Percentiles rank a stretch among this genome's conserved stretches.
These are phyloP conservation scores for Montipora efflorescens DNA, from an alignment of 64 coral and sea anemone species.

Conservation along the genomic window DNA sequence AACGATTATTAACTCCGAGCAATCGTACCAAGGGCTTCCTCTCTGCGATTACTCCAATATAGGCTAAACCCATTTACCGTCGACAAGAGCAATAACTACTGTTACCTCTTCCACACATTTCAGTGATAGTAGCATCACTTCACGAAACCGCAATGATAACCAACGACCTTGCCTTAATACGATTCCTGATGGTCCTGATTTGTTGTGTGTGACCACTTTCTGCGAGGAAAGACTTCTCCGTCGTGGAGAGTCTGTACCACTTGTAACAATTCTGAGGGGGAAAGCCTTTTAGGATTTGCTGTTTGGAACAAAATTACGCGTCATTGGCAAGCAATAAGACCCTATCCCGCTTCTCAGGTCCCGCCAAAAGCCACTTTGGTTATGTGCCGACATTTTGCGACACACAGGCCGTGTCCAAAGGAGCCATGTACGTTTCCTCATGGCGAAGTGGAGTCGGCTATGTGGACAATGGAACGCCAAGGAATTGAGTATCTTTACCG, in stretches of 20 bases:
- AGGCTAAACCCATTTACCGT: no score
- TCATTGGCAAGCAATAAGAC: conserved; percentile 10
- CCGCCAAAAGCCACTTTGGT: not conserved
- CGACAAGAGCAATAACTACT: no score
- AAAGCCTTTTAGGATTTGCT: not conserved
- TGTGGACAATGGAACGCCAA: no score
- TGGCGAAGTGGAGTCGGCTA: no score
- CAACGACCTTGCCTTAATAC: not conserved
- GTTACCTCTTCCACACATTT: no score
- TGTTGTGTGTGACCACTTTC: conserved; percentile 36
- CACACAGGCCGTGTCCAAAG: no score
- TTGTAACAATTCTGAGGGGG: not conserved
- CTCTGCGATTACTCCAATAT: no score
- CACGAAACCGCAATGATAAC: no score
- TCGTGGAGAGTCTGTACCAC: not conserved
- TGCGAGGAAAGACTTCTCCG: not conserved
- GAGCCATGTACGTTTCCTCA: no score
- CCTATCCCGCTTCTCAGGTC: not conserved
- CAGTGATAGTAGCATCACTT: not conserved
- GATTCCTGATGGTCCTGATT: not conserved
- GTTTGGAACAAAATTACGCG: not conserved
- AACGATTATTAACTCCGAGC: no score
- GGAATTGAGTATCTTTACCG: no score
- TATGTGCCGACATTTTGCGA: not conserved
- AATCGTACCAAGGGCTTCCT: no score